Conservation (phyloP, 1,140 invertebrate genomes). For the Lepidurus packardi region DNA sequence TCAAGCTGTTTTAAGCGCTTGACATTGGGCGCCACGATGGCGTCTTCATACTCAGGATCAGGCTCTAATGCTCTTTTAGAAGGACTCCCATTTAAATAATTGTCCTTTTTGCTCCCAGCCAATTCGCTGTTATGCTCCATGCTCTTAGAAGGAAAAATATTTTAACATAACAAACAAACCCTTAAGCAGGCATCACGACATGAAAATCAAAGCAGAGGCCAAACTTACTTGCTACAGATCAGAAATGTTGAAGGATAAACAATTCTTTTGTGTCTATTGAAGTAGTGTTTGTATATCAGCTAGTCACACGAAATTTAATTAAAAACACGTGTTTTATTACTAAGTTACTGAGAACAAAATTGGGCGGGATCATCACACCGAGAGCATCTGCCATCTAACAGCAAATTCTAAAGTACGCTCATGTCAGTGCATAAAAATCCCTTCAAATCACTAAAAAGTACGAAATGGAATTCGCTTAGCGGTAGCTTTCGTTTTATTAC, state of each 20-base stretch:
- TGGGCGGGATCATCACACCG: neutral
- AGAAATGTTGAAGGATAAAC: no score
- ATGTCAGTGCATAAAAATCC: neutral
- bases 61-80: constrained; percentile 38
- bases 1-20: constrained; percentile 44
- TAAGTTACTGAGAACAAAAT: neutral
- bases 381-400: neutral
- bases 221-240: neutral
- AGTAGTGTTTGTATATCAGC: neutral
- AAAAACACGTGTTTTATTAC: neutral
- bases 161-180: neutral
- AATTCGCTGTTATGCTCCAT: neutral
- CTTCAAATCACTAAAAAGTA: no score
- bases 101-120: neutral
- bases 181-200: neutral
- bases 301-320: neutral
- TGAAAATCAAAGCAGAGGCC: neutral
- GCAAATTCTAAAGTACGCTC: neutral
- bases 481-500: constrained; percentile 9
- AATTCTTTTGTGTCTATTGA: no score
- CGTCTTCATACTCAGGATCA: constrained; percentile 48
- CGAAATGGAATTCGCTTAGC: neutral
- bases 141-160: neutral
- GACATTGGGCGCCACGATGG: constrained; percentile 40
- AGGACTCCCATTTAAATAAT: neutral